Percentiles rank a stretch among this genome's conserved stretches.
Evolutionary conservation across 1,140 invertebrate species (phyloP).

Genomic region (Drosophila tsacasi): DNA sequence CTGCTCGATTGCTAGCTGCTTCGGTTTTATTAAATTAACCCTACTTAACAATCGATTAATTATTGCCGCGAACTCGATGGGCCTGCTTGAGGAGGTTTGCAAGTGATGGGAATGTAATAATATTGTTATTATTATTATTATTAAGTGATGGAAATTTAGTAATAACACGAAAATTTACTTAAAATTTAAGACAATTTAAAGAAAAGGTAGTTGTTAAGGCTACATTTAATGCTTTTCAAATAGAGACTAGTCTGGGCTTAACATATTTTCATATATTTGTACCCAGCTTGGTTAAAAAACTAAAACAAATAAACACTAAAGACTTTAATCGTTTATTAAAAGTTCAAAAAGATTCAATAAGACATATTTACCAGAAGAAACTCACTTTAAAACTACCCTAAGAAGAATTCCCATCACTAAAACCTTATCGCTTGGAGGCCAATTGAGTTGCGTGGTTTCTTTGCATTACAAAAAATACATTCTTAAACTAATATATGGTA

Average conservation of each 20-base stretch:
- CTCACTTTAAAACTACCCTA: neutral
- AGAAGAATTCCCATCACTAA: neutral
- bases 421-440: neutral
- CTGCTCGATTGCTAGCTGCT: conserved; percentile 61
- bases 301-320: no score
- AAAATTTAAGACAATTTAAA: neutral
- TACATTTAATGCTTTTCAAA: neutral
- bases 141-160: conserved; percentile 2
- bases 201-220: neutral
- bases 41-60: conserved; percentile 34
- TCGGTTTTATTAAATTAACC: conserved; percentile 33
- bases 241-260: neutral
- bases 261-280: neutral
- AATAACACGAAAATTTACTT: neutral
- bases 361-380: neutral
- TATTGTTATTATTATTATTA: no score
- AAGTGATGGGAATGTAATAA: conserved; percentile 4
- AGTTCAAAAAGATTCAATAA: neutral
- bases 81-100: neutral
- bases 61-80: conserved; percentile 17
- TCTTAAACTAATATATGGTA: neutral
- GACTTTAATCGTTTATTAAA: neutral
- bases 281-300: neutral
- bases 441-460: neutral
- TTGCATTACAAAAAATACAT: neutral